phyloP scores from a whole-genome alignment of 2,797 vertebrate genomes.

The Chelon auratus region DNA sequence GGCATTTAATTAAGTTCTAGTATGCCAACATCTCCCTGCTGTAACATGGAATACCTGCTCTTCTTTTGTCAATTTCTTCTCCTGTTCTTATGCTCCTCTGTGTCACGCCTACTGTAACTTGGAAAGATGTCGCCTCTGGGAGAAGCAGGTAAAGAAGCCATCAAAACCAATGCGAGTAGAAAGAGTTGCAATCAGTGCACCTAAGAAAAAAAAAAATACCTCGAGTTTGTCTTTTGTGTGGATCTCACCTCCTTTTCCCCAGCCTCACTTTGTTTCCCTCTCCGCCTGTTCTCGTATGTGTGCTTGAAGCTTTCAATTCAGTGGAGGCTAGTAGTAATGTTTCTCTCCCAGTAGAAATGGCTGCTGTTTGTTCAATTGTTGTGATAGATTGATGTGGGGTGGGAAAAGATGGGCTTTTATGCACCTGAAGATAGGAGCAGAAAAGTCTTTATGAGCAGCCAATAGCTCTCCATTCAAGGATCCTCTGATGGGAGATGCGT shows the following conservation, averaged over 20 bases:
- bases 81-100: conserved; percentile 70
- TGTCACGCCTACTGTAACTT: conserved; percentile 61
- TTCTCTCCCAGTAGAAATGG: conserved; percentile 74
- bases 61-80: conserved; percentile 76
- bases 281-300: conserved; percentile 19
- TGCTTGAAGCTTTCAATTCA: conserved; percentile 67
- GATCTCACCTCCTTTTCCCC: conserved; percentile 56
- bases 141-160: conserved; percentile 83
- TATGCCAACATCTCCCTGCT: conserved; percentile 71
- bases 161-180: conserved; percentile 77
- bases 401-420: conserved; percentile 75
- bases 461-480: conserved; percentile 65
- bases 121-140: conserved; percentile 78
- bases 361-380: conserved; percentile 82
- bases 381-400: conserved; percentile 77
- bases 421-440: conserved; percentile 74
- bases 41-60: conserved; percentile 70
- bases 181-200: conserved; percentile 75
- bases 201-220: conserved; percentile 11
- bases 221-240: conserved; percentile 66
- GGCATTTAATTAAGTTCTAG: conserved; percentile 80
- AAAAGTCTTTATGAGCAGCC: conserved; percentile 77
- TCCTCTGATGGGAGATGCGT: conserved; percentile 65
- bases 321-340: conserved; percentile 75
- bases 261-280: conserved; percentile 55